These are phyloP conservation scores for Indri indri DNA, from an alignment of 2,113 vertebrate species.

Conservation along the genomic window DNA sequence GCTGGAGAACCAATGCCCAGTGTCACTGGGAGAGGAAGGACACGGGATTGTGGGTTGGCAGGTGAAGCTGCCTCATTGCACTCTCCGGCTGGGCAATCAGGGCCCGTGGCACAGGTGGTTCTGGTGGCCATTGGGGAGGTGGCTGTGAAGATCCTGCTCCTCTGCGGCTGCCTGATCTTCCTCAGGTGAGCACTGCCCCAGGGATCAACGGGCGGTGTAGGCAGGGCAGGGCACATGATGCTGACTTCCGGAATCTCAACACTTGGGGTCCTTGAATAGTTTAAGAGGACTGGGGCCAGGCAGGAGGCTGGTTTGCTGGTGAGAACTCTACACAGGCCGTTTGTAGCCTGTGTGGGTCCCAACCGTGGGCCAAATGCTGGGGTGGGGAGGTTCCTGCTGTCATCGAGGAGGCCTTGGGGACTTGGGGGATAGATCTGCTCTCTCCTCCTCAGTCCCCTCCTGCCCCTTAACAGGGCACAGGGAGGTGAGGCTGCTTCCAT, in stretches of 20 bases:
- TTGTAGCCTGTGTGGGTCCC: not conserved
- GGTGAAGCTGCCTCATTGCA: accelerated
- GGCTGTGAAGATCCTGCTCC: not conserved
- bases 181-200: not conserved
- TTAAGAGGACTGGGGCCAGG: not conserved
- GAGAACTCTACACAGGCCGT: not conserved
- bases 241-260: not conserved
- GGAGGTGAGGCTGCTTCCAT: not conserved
- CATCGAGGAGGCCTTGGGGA: not conserved
- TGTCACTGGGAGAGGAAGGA: not conserved
- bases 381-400: not conserved
- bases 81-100: not conserved
- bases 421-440: not conserved
- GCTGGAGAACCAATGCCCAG: not conserved
- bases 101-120: not conserved
- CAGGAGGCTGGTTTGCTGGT: no score
- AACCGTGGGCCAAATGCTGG: not conserved
- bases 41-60: accelerated
- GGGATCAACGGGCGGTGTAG: accelerated
- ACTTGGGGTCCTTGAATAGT: accelerated
- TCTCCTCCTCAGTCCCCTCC: not conserved
- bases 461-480: not conserved
- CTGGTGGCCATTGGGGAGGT: not conserved
- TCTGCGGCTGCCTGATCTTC: not conserved
- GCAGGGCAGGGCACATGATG: not conserved